Evolutionary conservation across 2,888 invertebrate genomes (phyloP), one percentile per base, ranked within the genome.

Genomic region (Coleophora flavipennella): DNA sequence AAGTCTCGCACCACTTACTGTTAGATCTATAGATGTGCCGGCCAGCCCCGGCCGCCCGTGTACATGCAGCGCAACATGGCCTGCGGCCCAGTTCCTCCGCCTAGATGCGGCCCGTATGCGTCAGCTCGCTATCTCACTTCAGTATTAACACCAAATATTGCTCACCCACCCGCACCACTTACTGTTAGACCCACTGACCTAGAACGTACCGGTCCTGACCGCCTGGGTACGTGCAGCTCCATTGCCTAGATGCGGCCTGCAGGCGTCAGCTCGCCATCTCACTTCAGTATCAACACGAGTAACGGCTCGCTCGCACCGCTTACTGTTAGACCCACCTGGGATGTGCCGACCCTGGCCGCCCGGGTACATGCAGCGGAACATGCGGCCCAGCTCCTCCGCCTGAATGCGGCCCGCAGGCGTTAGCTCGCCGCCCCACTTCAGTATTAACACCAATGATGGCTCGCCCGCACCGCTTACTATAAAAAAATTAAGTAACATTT

Each of bases 61-160:
- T 99, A 99, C 93, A 99, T 97, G 88, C 99, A 99, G 50, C 99
- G 92, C 86, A 99, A 99, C 70, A 99, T 97, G n/a, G n/a, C n/a
- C n/a, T n/a, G 55, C 97, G 89, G 33, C 99, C 99, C 51, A 99
- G 80, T 78, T 98, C 97, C 83, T 99, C 98, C 0, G 99, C 98
- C 83, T 99, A n/a, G 43, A 96, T 94, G 50, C 97, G 90, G 2
- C 99, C 99, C 1, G 98, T 98, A 0, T 98, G 97, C 7, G 99
- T 99, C 64, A 99, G 84, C 83, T 99, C 99, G 34, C 99, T 99
- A 46, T 99, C 99, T 99, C 99, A 99, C 85, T 99, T 99, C 47
- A 99, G 86, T 49, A 99, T 99, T 51, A 99, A 85, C 39, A 99
- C 95, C 44, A 99, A 85, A 0, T 97, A 97, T 0, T 99, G 97